A percentile compares a stretch with the other conserved stretches of the same genome.
These are phyloP conservation scores for Riparia riparia DNA, from an alignment of 2,113 vertebrate genomes.

Conservation along the genomic window DNA sequence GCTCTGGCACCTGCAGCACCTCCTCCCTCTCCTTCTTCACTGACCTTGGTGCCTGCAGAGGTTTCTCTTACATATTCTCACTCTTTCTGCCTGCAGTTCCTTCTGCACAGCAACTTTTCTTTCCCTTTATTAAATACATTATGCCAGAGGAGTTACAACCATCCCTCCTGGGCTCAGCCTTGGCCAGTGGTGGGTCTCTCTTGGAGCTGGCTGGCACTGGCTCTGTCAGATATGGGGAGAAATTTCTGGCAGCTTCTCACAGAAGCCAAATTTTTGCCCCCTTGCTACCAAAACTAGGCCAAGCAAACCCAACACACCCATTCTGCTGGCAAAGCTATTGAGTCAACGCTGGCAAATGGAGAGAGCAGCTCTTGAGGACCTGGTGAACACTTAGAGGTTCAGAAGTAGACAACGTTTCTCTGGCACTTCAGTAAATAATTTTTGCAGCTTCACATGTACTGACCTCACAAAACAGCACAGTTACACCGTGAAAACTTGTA, in stretches of 20 bases:
- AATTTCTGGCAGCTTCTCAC: background rate
- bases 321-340: background rate
- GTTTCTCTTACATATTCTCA: background rate
- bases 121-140: background rate
- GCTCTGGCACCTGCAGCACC: background rate
- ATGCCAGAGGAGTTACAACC: background rate
- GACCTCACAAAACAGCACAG: background rate
- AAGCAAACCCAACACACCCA: background rate
- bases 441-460: background rate
- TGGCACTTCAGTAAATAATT: background rate
- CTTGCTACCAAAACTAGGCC: background rate
- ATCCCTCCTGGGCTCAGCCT: background rate
- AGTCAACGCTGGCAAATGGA: background rate
- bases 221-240: background rate
- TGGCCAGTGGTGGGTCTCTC: rapidly evolving
- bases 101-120: background rate
- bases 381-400: background rate
- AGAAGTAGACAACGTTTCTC: background rate
- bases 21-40: background rate
- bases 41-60: background rate
- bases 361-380: background rate
- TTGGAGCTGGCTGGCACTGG: background rate
- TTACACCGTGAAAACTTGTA: background rate
- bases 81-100: background rate
- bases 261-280: background rate